A percentile compares a stretch with the other conserved stretches of the same genome.
phyloP scores from a whole-genome alignment of 2,113 vertebrate genomes.

The Cettia cetti region DNA sequence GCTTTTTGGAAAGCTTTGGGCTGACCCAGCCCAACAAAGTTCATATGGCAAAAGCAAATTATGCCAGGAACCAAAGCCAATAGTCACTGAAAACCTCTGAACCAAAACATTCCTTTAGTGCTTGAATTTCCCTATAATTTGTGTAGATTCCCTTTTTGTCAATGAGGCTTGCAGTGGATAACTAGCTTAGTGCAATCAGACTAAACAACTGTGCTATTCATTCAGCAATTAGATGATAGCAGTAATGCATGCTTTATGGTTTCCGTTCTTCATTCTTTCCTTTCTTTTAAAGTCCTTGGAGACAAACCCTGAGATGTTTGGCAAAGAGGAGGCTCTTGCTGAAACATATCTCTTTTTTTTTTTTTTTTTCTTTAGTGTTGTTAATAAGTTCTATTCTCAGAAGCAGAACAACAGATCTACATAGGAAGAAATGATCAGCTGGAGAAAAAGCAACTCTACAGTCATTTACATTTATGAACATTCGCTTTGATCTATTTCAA shows the following conservation, averaged over 20 bases:
- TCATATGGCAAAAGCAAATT: slow-evolving; percentile 71
- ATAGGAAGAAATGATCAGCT: slow-evolving; percentile 23
- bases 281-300: slow-evolving; percentile 75
- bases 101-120: slow-evolving; percentile 78
- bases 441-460: background rate
- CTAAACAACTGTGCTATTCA: slow-evolving; percentile 80
- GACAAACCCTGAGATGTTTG: slow-evolving; percentile 72
- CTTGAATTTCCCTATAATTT: slow-evolving; percentile 80
- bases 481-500: slow-evolving; percentile 9
- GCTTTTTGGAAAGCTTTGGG: slow-evolving; percentile 73
- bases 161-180: slow-evolving; percentile 76
- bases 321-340: slow-evolving; percentile 65
- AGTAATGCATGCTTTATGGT: slow-evolving; percentile 73
- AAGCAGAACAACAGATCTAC: slow-evolving; percentile 56
- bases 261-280: slow-evolving; percentile 76
- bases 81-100: slow-evolving; percentile 76
- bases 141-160: slow-evolving; percentile 79
- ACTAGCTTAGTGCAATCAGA: slow-evolving; percentile 74
- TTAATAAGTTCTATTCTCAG: slow-evolving; percentile 71
- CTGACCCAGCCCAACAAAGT: slow-evolving; percentile 76
- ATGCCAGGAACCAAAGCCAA: slow-evolving; percentile 77
- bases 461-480: background rate
- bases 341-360: slow-evolving; percentile 67
- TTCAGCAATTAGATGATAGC: slow-evolving; percentile 79
- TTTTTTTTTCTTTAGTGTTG: slow-evolving; percentile 22